phyloP scores from a whole-genome alignment of 2,113 vertebrate genomes.

The Cricetomys ansorgei region DNA sequence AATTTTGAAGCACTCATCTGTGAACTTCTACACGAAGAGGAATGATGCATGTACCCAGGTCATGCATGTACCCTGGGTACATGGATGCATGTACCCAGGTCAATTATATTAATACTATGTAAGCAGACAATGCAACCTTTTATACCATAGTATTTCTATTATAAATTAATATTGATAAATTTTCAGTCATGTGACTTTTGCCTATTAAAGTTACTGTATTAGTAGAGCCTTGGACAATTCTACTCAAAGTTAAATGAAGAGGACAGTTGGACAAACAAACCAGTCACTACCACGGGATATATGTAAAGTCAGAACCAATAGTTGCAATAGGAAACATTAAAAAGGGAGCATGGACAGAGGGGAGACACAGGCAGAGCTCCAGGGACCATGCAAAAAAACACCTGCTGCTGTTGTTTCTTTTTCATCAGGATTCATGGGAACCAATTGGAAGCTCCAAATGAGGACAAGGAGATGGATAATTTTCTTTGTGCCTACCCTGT shows the following conservation, averaged over 20 bases:
- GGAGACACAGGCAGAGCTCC: neutral
- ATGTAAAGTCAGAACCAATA: neutral
- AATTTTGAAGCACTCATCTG: neutral
- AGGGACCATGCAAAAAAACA: neutral
- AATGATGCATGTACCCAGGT: neutral
- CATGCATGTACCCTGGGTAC: neutral
- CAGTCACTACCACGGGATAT: neutral
- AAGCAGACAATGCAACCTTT: neutral
- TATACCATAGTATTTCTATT: neutral
- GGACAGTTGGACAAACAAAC: neutral
- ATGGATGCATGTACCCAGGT: neutral
- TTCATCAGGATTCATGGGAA: neutral
- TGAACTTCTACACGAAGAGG: neutral
- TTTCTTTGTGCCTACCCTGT: neutral
- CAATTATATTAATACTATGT: neutral
- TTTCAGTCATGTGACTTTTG: neutral
- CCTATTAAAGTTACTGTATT: neutral
- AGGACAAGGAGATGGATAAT: neutral
- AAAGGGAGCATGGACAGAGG: neutral
- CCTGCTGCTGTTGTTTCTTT: neutral
- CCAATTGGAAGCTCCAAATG: neutral
- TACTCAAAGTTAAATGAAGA: neutral
- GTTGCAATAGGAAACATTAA: neutral
- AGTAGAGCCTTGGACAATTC: neutral
- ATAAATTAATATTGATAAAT: neutral